A percentile compares a stretch with the other conserved stretches of the same genome.
phyloP scores from a whole-genome alignment of 1,140 invertebrate genomes.

The Brachionus calyciflorus region DNA sequence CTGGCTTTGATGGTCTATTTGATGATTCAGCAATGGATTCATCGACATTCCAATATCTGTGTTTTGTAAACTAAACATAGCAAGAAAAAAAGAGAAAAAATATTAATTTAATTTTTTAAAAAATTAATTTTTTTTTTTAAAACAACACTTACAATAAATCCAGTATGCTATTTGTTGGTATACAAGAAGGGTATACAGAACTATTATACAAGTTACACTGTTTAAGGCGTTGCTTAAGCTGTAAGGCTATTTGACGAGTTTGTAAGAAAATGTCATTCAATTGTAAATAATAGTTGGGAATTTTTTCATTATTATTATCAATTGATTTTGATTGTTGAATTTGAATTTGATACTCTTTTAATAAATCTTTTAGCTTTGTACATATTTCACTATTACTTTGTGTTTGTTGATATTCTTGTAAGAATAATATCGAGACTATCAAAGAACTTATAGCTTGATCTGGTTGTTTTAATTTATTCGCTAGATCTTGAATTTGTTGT shows the following conservation, averaged over 20 bases:
- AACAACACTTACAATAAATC: conserved; percentile 43
- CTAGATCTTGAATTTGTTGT: conserved; percentile 41
- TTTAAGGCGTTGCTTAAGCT: conserved; percentile 45
- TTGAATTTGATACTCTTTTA: conserved; percentile 34
- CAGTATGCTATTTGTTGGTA: conserved; percentile 41
- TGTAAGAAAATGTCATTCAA: conserved; percentile 39
- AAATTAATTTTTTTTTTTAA: neutral
- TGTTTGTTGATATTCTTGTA: conserved; percentile 13
- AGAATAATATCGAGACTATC: neutral
- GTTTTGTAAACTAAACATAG: conserved; percentile 24
- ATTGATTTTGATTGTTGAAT: neutral
- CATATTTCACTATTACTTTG: conserved; percentile 5
- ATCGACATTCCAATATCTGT: neutral
- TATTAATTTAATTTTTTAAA: neutral
- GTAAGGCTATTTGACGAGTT: conserved; percentile 34
- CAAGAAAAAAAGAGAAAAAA: neutral
- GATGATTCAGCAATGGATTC: neutral
- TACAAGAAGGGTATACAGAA: conserved; percentile 41
- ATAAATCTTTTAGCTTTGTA: conserved; percentile 15
- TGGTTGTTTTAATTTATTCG: conserved; percentile 32
- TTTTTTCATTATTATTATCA: neutral
- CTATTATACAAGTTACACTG: conserved; percentile 46
- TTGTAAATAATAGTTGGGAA: conserved; percentile 20
- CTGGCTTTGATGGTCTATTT: neutral
- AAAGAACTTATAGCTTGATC: conserved; percentile 30